These are phyloP conservation scores for Coelopa frigida DNA, from an alignment of 1,140 invertebrate species.

Conservation along the genomic window DNA sequence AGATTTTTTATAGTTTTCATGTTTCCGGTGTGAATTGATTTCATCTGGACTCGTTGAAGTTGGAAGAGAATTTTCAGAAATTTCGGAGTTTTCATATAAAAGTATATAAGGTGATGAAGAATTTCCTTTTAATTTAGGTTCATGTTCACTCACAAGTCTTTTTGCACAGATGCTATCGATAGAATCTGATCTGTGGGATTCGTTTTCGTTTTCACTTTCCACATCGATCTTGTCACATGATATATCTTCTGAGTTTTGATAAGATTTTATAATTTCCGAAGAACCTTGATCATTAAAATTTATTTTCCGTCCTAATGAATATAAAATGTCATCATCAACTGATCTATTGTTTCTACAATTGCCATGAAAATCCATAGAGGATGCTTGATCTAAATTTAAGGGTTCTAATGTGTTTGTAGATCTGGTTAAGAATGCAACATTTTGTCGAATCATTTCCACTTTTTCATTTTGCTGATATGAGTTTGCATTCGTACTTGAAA, in stretches of 20 bases:
- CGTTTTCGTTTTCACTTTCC: conserved; percentile 37
- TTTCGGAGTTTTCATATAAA: conserved; percentile 28
- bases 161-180: conserved; percentile 38
- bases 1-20: conserved; percentile 3
- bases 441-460: conserved; percentile 22
- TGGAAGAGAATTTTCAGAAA: conserved; percentile 21
- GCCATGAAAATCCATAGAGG: too few relatives aligned
- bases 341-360: too few relatives aligned
- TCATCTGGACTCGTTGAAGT: conserved; percentile 28
- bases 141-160: conserved; percentile 13
- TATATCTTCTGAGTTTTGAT: conserved; percentile 24
- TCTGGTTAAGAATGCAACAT: too few relatives aligned
- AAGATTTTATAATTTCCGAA: too few relatives aligned
- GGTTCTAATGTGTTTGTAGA: too few relatives aligned
- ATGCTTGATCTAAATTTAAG: too few relatives aligned
- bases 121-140: neutral
- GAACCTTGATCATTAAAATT: too few relatives aligned
- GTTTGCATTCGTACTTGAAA: conserved; percentile 36
- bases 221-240: conserved; percentile 43
- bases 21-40: neutral
- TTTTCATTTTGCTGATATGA: conserved; percentile 35
- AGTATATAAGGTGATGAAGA: conserved; percentile 24
- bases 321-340: too few relatives aligned
- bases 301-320: too few relatives aligned
- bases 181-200: conserved; percentile 41